Conservation (phyloP, 1,140 invertebrate genomes). For the Teleogryllus occipitalis region DNA sequence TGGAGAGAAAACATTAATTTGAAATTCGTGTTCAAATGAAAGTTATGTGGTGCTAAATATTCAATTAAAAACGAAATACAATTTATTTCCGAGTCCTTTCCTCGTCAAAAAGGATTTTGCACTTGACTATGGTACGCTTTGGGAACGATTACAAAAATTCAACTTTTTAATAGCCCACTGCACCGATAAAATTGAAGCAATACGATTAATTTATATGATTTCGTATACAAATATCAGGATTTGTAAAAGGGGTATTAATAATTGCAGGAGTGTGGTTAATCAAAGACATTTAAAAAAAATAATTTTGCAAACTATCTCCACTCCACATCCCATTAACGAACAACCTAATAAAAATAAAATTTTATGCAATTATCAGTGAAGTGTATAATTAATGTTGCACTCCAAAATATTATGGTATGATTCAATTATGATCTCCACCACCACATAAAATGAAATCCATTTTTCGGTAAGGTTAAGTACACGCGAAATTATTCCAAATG, state of each 20-base stretch:
- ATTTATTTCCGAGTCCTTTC: too few species aligned
- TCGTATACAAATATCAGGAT: too few species aligned
- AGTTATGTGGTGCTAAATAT: too few species aligned
- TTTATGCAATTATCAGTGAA: neutral
- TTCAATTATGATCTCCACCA: neutral
- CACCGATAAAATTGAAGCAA: too few species aligned
- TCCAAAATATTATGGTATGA: neutral
- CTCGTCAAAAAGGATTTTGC: too few species aligned
- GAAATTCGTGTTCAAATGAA: too few species aligned
- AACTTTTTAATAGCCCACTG: too few species aligned
- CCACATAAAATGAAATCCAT: neutral
- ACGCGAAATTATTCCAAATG: neutral
- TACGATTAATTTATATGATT: too few species aligned
- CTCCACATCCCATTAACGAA: neutral
- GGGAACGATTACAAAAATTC: too few species aligned
- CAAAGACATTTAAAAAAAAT: neutral
- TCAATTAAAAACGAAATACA: too few species aligned
- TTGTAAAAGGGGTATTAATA: neutral
- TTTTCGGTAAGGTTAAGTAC: neutral
- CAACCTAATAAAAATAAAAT: neutral
- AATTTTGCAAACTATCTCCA: neutral
- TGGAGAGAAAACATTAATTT: too few species aligned
- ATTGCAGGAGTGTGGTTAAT: neutral
- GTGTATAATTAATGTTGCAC: neutral
- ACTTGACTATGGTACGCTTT: too few species aligned